These are phyloP conservation scores for Vulpes vulpes DNA, from an alignment of 2,113 vertebrate species.

Conservation along the genomic window DNA sequence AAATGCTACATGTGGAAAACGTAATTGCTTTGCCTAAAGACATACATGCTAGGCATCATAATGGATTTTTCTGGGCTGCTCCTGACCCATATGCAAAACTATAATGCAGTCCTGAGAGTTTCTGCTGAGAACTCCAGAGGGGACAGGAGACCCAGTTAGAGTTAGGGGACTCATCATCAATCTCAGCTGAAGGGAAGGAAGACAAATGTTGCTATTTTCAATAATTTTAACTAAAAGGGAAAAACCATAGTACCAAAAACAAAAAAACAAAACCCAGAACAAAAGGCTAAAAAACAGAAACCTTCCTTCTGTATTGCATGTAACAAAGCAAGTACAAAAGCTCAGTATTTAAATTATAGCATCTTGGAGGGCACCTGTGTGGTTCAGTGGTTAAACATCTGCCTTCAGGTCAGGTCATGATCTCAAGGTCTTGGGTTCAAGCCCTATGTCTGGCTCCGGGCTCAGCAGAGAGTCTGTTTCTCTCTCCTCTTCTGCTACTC, in stretches of 20 bases:
- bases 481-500: background rate
- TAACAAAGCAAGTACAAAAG: background rate
- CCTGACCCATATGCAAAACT: background rate
- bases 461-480: background rate
- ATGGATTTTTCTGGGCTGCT: background rate
- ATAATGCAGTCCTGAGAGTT: background rate
- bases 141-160: background rate
- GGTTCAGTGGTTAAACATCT: background rate
- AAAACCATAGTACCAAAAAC: background rate
- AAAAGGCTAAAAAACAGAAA: background rate
- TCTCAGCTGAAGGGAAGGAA: background rate
- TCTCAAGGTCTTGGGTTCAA: background rate
- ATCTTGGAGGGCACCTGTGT: background rate
- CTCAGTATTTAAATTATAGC: background rate
- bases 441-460: background rate
- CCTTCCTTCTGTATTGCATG: background rate
- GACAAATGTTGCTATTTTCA: background rate
- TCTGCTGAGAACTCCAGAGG: background rate
- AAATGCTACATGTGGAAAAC: background rate
- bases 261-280: background rate
- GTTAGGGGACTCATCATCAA: background rate
- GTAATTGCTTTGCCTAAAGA: conserved; percentile 3
- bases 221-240: conserved; percentile 24
- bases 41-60: background rate
- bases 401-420: background rate